phyloP scores from a whole-genome alignment of 2,888 invertebrate genomes.

The Drosophila mercatorum region DNA sequence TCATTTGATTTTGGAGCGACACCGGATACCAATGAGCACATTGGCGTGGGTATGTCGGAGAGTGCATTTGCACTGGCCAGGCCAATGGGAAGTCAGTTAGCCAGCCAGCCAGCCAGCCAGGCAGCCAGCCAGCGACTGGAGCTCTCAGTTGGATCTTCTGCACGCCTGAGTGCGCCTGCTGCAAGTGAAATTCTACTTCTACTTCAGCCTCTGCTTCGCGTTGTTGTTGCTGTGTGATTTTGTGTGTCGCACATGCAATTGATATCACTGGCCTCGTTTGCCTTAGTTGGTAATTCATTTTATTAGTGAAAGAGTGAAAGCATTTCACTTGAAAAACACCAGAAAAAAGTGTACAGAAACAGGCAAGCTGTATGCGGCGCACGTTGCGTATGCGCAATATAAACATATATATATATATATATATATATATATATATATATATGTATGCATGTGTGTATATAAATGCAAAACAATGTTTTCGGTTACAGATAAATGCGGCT shows the following conservation, averaged over 20 bases:
- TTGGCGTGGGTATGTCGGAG: constrained; percentile 19
- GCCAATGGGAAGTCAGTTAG: constrained; percentile 43
- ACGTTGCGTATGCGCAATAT: constrained; percentile 73
- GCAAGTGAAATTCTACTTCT: constrained; percentile 68
- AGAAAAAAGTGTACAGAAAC: neutral
- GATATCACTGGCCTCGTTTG: constrained; percentile 76
- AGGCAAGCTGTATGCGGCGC: constrained; percentile 28
- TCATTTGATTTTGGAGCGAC: constrained; percentile 80
- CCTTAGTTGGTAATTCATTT: constrained; percentile 67
- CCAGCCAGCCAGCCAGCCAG: constrained; percentile 5
- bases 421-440: constrained; percentile 28
- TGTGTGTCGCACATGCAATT: constrained; percentile 81
- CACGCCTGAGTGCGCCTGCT: constrained; percentile 55
- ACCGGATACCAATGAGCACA: constrained; percentile 65
- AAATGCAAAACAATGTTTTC: constrained; percentile 59
- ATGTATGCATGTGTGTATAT: no score
- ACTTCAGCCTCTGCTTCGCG: constrained; percentile 1
- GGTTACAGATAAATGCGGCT: constrained; percentile 79
- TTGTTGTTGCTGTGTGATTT: constrained; percentile 59
- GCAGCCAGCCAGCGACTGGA: neutral
- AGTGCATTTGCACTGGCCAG: constrained; percentile 9
- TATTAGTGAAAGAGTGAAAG: constrained; percentile 79
- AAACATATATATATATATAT: neutral
- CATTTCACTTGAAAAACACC: constrained; percentile 55
- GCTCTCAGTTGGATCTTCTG: constrained; percentile 10